phyloP scores from a whole-genome alignment of 2,797 vertebrate genomes.

The Xyrichtys novacula region DNA sequence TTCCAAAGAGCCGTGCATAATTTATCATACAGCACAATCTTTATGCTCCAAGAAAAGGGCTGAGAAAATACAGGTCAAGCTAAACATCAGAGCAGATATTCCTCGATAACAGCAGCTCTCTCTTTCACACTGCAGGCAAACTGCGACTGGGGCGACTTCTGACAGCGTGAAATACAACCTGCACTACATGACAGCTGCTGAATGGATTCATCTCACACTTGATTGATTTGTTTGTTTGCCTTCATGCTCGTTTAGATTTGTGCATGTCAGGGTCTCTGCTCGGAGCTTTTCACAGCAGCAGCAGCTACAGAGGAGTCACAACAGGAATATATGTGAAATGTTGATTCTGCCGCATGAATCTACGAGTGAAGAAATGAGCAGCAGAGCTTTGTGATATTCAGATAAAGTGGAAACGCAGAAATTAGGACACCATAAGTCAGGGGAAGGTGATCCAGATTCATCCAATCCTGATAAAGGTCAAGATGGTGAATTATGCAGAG shows the following conservation, averaged over 20 bases:
- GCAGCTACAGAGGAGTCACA: not conserved
- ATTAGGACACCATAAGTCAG: slow-evolving; percentile 12
- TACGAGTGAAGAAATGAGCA: not conserved
- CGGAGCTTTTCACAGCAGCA: not conserved
- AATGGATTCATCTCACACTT: slow-evolving; percentile 28
- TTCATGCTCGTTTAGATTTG: slow-evolving; percentile 28
- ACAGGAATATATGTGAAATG: not conserved
- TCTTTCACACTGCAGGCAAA: slow-evolving; percentile 2
- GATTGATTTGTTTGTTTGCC: slow-evolving; percentile 45
- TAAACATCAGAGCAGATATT: slow-evolving; percentile 38
- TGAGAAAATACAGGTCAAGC: slow-evolving; percentile 62
- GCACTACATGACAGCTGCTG: slow-evolving; percentile 29
- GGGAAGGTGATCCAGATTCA: slow-evolving; percentile 2
- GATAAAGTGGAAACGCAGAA: not conserved
- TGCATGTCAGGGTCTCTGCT: slow-evolving; percentile 1
- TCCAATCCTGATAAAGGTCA: not conserved
- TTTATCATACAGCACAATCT: slow-evolving; percentile 40
- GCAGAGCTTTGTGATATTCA: not conserved
- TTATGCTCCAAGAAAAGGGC: slow-evolving; percentile 36
- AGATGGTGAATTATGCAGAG: slow-evolving; percentile 1
- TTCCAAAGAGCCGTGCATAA: slow-evolving; percentile 57
- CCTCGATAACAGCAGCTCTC: slow-evolving; percentile 33
- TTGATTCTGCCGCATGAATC: not conserved
- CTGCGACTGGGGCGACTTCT: slow-evolving; percentile 16
- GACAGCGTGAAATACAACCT: slow-evolving; percentile 35